phyloP scores from a whole-genome alignment of 2,797 vertebrate genomes.

The Neopelma chrysocephalum region DNA sequence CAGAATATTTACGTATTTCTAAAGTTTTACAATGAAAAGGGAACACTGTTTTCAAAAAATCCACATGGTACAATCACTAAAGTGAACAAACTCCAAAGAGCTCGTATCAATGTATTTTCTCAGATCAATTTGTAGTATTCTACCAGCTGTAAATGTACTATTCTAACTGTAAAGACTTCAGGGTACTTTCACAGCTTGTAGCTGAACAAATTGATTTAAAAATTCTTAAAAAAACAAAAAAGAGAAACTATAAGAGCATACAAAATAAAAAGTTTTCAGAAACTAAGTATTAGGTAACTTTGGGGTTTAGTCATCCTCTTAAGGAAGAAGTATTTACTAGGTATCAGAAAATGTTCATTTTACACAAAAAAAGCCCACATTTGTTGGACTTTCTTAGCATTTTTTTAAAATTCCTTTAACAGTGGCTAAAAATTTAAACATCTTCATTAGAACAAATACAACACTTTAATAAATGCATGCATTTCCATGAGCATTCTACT shows the following conservation, averaged over 20 bases:
- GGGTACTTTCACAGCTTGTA: neutral
- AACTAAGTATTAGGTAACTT: neutral
- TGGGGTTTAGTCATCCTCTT: neutral
- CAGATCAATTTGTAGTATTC: neutral
- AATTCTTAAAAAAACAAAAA: neutral
- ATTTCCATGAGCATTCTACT: neutral
- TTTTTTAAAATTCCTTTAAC: neutral
- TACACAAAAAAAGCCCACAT: neutral
- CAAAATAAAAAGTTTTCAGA: neutral
- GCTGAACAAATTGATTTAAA: neutral
- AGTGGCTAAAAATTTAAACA: neutral
- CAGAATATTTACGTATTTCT: neutral
- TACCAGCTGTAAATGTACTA: neutral
- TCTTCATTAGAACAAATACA: neutral
- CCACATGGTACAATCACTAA: neutral
- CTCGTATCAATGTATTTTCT: neutral
- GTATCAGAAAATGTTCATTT: neutral
- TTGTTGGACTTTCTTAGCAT: neutral
- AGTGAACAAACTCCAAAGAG: neutral
- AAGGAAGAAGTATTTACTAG: neutral
- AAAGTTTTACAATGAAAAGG: neutral
- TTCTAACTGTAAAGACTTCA: neutral
- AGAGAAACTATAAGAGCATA: neutral
- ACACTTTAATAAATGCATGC: neutral
- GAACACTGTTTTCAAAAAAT: neutral